phyloP scores from a whole-genome alignment of 2,888 invertebrate species.

The Lathronympha strigana region DNA sequence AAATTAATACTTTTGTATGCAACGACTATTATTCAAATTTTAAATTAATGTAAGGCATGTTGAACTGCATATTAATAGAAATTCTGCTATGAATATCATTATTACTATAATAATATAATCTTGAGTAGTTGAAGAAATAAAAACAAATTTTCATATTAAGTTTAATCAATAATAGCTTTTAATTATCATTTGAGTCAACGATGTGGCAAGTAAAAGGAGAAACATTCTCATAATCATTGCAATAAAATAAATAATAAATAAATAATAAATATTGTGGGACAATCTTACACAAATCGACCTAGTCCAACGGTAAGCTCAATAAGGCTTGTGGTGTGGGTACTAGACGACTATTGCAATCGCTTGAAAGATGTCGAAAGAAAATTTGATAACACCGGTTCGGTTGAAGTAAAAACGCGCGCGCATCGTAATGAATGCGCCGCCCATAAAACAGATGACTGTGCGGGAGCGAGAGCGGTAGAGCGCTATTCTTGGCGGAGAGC shows the following conservation, averaged over 20 bases:
- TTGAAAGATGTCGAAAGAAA: conserved; percentile 29
- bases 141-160: neutral
- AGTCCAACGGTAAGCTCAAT: too few species aligned
- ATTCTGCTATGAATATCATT: neutral
- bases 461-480: conserved; percentile 63
- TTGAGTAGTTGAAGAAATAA: neutral
- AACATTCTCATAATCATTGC: neutral
- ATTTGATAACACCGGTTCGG: conserved; percentile 43
- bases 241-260: too few species aligned
- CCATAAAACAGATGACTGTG: conserved; percentile 69
- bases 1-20: conserved; percentile 32
- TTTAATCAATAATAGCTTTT: conserved; percentile 2
- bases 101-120: conserved; percentile 7
- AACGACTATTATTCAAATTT: conserved; percentile 35
- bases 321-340: too few species aligned
- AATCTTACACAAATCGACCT: too few species aligned
- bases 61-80: conserved; percentile 26
- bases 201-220: conserved; percentile 1
- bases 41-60: conserved; percentile 23
- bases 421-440: conserved; percentile 62
- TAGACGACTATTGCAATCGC: neutral
- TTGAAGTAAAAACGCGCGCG: conserved; percentile 61
- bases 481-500: conserved; percentile 40
- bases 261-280: too few species aligned
- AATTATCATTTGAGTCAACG: neutral